A percentile compares a stretch with the other conserved stretches of the same genome.
phyloP scores from a whole-genome alignment of 2,113 vertebrate species.

The Alexandromys fortis region DNA sequence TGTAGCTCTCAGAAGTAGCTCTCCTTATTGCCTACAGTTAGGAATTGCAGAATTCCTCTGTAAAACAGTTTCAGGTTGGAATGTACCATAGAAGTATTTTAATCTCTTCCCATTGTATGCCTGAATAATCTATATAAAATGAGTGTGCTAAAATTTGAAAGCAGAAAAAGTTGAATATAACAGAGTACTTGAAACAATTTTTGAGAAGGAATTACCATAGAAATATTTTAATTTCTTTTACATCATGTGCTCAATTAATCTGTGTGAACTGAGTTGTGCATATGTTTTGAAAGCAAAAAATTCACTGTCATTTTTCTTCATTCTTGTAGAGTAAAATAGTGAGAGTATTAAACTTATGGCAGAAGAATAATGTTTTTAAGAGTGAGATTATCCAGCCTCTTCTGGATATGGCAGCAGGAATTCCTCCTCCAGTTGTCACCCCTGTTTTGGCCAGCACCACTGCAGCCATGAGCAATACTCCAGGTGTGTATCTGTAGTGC shows the following conservation, averaged over 20 bases:
- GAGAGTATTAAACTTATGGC: slow-evolving; percentile 98
- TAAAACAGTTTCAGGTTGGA: background rate
- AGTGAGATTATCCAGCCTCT: slow-evolving; percentile 99
- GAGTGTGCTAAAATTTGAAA: slow-evolving; percentile 12
- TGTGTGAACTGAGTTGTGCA: background rate
- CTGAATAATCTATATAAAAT: background rate
- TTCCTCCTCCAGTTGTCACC: slow-evolving; percentile 94
- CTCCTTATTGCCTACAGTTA: background rate
- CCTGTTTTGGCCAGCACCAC: slow-evolving; percentile 93
- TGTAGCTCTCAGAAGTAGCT: background rate
- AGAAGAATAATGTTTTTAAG: slow-evolving; percentile 99
- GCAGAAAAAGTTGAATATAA: slow-evolving; percentile 23
- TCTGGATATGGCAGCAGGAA: slow-evolving; percentile 97
- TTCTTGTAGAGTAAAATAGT: slow-evolving; percentile 96
- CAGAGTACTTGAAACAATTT: background rate
- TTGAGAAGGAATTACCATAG: background rate
- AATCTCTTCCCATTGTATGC: background rate
- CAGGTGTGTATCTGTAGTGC: slow-evolving; percentile 85
- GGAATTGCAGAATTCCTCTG: background rate
- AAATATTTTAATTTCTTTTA: background rate
- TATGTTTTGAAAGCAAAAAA: slow-evolving; percentile 50
- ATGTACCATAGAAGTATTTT: background rate
- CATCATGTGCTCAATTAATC: background rate
- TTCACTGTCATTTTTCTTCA: slow-evolving; percentile 33
- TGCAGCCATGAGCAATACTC: slow-evolving; percentile 94